These are phyloP conservation scores for Vandiemenella viatica DNA, from an alignment of 2,888 invertebrate genomes.

Conservation along the genomic window DNA sequence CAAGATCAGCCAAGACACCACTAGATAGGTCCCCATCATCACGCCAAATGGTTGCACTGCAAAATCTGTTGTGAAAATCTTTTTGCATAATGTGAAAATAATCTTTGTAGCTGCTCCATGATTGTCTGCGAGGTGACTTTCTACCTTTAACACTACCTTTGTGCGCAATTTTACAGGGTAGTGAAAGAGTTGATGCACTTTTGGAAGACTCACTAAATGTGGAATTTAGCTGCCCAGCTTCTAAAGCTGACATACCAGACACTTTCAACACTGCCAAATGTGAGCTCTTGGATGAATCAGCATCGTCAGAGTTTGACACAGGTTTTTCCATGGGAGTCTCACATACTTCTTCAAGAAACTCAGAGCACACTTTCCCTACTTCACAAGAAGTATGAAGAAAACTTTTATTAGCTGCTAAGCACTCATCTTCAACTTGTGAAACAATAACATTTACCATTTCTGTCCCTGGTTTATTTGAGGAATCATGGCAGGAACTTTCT, in stretches of 20 bases:
- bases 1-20: constrained; percentile 15
- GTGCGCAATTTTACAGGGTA: too few relatives aligned
- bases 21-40: constrained; percentile 16
- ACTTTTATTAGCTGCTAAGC: too few relatives aligned
- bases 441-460: too few relatives aligned
- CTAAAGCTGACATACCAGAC: neutral
- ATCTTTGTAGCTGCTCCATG: constrained; percentile 12
- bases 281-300: neutral
- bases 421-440: too few relatives aligned
- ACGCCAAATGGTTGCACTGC: constrained; percentile 9
- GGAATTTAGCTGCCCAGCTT: neutral
- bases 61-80: neutral
- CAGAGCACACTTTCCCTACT: neutral
- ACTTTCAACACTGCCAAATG: neutral
- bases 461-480: too few relatives aligned
- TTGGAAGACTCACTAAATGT: too few relatives aligned
- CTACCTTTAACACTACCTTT: neutral
- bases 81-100: neutral
- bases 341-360: neutral
- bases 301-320: neutral
- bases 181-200: neutral
- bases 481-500: too few relatives aligned
- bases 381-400: too few relatives aligned
- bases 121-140: constrained; percentile 7
- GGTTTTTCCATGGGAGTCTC: neutral